Evolutionary conservation across 2,888 invertebrate species (phyloP), one percentile per base, ranked within the genome.

Genomic region (Abrostola tripartita): DNA sequence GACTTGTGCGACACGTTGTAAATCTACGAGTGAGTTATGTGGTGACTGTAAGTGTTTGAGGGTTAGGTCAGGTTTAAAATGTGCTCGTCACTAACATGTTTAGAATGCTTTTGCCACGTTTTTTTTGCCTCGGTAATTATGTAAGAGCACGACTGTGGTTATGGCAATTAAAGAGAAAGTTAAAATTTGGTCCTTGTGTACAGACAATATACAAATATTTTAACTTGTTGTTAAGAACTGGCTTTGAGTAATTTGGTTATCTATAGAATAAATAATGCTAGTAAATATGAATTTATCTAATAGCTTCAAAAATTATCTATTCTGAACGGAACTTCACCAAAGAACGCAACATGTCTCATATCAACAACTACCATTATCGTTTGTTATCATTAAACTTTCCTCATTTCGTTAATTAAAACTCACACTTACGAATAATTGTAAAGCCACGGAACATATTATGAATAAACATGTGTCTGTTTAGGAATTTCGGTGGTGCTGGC

Each of bases 1-100:
- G 82, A 72, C 79, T 81, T 76, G 73, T 62, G 56, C 81, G 76
- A 81, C 87, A 87, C 84, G 78, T 81, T 75, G 78, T 88, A 87
- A 87, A 88, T 87, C 82, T 73, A 70, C 53, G 42, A 52, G 68
- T 74, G 79, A 78, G 75, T 75, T 79, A 77, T 78, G 77, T 70
- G 72, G 35, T 12, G 61, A 58, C 56, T 57, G 36, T 53, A 59
- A 75, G 61, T 65, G 59, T 65, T 68, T 55, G 40, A 63, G 53
- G 63, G 59, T 70, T 74, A 76, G 68, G 41, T 58, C 49, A 56
- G 69, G n/a, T 7, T 54, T 40, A 53, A 24, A 47, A 12, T 24
- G 24, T 47, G 12, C 9, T 12, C 36, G 14, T 14, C 9, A 50
- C n/a, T 6, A 50, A 35, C 10, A 36, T 50, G 36, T 5, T 35